A percentile compares a stretch with the other conserved stretches of the same genome.
phyloP scores from a whole-genome alignment of 2,888 invertebrate species.

The Tenthredo mesomela region DNA sequence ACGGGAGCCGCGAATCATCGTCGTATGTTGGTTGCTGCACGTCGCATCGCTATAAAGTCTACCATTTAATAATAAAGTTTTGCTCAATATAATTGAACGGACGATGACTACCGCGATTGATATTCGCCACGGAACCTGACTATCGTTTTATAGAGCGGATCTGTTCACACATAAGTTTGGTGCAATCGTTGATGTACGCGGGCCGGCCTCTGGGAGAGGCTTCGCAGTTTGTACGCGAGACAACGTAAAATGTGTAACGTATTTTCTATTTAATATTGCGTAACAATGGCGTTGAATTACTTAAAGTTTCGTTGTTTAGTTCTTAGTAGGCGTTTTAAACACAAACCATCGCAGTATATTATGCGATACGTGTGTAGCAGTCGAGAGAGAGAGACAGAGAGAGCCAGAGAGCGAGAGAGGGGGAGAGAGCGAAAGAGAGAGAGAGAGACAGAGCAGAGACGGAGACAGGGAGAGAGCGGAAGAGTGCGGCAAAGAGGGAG shows the following conservation, averaged over 20 bases:
- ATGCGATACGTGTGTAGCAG: conserved; percentile 21
- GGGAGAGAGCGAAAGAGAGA: background rate
- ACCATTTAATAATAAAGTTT: conserved; percentile 1
- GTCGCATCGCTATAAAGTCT: background rate
- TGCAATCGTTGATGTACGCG: background rate
- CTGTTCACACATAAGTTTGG: background rate
- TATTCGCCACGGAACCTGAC: conserved; percentile 17
- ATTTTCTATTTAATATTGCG: conserved; percentile 76
- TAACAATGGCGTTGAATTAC: conserved; percentile 62
- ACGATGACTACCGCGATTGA: conserved; percentile 26
- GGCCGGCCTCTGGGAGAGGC: conserved; percentile 42
- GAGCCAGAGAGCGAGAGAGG: background rate
- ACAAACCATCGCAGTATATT: conserved; percentile 24
- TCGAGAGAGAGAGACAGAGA: conserved; percentile 3
- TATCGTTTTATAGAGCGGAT: background rate
- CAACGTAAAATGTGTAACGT: conserved; percentile 65
- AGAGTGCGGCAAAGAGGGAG: background rate
- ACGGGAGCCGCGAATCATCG: background rate
- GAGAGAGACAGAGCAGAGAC: background rate
- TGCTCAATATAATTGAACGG: background rate
- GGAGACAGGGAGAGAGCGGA: conserved; percentile 2
- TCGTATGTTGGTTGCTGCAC: conserved; percentile 35
- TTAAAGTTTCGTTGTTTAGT: conserved; percentile 36
- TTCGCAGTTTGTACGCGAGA: conserved; percentile 26
- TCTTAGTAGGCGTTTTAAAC: conserved; percentile 21